These are phyloP conservation scores for Pammene fasciana DNA, from an alignment of 2,888 invertebrate genomes.

Conservation along the genomic window DNA sequence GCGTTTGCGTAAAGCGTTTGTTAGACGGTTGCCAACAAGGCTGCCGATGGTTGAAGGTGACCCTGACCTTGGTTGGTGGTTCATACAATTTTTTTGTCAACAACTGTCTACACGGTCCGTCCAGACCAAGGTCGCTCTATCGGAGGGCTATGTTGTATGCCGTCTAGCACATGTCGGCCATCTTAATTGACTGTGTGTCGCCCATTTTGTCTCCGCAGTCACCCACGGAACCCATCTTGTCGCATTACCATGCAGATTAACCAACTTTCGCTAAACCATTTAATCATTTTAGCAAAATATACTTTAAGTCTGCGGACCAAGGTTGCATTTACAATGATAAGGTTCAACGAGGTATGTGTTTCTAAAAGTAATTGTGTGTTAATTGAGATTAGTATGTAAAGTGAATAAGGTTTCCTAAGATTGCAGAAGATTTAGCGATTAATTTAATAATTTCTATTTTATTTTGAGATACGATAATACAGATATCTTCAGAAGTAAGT, in stretches of 20 bases:
- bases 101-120: too few species aligned
- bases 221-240: constrained; percentile 8
- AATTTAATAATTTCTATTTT: too few species aligned
- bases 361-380: not conserved
- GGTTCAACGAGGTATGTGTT: not conserved
- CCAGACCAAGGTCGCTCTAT: too few species aligned
- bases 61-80: too few species aligned
- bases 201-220: not conserved
- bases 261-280: not conserved
- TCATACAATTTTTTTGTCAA: too few species aligned
- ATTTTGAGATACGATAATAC: too few species aligned
- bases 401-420: constrained; percentile 14
- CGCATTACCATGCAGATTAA: constrained; percentile 29
- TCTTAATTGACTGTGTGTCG: not conserved
- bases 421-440: constrained; percentile 9
- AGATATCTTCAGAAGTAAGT: too few species aligned
- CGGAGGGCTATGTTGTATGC: too few species aligned
- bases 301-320: not conserved
- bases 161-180: not conserved
- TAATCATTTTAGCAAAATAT: not conserved
- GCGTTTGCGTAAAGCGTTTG: too few species aligned
- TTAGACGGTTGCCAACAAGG: too few species aligned
- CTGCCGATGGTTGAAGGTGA: too few species aligned
- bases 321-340: not conserved
- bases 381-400: constrained; percentile 22